Base-by-base conservation (phyloP, 2,888 invertebrate genomes). In the Lypha dubia region DNA sequence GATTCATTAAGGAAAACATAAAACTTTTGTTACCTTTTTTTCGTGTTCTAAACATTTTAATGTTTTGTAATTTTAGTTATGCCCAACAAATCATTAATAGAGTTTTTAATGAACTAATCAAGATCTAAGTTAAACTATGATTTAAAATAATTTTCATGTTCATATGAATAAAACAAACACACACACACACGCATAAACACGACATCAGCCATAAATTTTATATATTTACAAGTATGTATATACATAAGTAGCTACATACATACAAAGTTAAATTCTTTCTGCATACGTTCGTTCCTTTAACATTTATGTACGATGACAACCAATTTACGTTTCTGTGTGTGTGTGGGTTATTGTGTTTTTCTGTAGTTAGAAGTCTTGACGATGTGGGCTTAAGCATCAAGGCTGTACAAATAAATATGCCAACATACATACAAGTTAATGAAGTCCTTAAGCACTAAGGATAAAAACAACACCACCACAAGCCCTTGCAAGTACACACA, bases 71-170 rank as follows among this genome's bases (percentile, higher is more conserved):
- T 17, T 15, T 41, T 13, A 65, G 20, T 65, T 15, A 38, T 51
- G 41, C 8, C 15, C 32, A 49, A 74, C 67, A 68, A 68, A 53
- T 67, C 73, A 41, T 60, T 68, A 68, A 62, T 41, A 51, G 35
- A 81, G 32, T 81, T 60, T 63, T 35, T 70, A 75, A 70, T 65
- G 75, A 76, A 49, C 68, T 76, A 81, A 76, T 81, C 76, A 76
- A 56, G 56, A 49, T 63, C 63, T 56, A 65, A 46, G 65, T 71
- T 75, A 58, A 58, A 62, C 46, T 75, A 49, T 67, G 46, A 32
- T 56, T 76, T 76, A 56, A 67, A 76, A 67, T 22, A 56, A 67
- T 65, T 65, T 56, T n/a, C 15, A 20, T 67, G 41, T 56, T 65
- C 13, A 20, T 41, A 62, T 3, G 38, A 56, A 70, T n/a, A n/a